Evolutionary conservation across 2,113 vertebrate genomes (phyloP).

Genomic region (Osmerus eperlanus): DNA sequence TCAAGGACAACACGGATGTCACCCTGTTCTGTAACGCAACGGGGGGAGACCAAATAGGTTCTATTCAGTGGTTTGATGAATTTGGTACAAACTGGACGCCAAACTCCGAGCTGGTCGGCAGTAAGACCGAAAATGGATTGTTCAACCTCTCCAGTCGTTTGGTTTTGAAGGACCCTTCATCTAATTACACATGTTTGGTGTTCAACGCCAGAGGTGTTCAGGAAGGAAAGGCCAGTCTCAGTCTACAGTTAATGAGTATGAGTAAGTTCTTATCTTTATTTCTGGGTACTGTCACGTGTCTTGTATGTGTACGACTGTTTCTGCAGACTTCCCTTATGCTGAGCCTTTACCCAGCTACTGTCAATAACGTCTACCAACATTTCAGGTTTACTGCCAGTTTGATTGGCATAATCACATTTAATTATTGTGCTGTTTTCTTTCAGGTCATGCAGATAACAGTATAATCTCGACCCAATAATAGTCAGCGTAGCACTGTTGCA

Average conservation of each 20-base stretch:
- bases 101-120: not conserved
- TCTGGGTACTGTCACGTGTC: not conserved
- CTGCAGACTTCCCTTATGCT: too few relatives aligned
- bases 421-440: too few relatives aligned
- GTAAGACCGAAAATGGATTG: not conserved
- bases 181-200: constrained; percentile 45
- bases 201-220: constrained; percentile 20
- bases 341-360: too few relatives aligned
- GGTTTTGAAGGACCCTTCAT: accelerated
- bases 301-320: not conserved
- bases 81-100: not conserved
- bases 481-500: too few relatives aligned
- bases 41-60: constrained; percentile 59
- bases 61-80: constrained; percentile 58
- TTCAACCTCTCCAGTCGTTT: constrained; percentile 53
- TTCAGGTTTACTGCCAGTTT: too few relatives aligned
- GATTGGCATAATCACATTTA: too few relatives aligned
- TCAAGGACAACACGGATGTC: accelerated
- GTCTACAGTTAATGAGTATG: not conserved
- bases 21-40: constrained; percentile 44
- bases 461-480: too few relatives aligned
- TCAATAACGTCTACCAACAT: too few relatives aligned
- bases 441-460: too few relatives aligned
- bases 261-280: not conserved
- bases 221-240: not conserved